These are phyloP conservation scores for Procambarus clarkii DNA, from an alignment of 1,140 invertebrate species.

Conservation along the genomic window DNA sequence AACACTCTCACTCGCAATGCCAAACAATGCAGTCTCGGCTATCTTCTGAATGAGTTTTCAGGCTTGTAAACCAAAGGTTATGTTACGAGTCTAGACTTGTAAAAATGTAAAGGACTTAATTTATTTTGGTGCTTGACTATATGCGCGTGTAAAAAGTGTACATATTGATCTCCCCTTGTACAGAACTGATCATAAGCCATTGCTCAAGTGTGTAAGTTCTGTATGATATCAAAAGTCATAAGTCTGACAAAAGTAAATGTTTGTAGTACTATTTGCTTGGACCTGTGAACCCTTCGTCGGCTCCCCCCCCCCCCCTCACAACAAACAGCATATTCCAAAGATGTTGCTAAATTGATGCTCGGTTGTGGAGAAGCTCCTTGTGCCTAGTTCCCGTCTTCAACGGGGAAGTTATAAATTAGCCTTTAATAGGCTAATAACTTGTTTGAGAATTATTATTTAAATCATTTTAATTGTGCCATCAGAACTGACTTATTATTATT, in stretches of 20 bases:
- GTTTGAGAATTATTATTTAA: too few relatives aligned
- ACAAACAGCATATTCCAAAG: constrained; percentile 25
- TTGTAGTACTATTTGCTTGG: constrained; percentile 40
- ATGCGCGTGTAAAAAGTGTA: constrained; percentile 31
- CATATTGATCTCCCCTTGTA: constrained; percentile 25
- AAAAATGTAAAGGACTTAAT: constrained; percentile 47
- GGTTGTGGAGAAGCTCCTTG: not conserved
- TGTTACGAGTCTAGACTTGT: constrained; percentile 25
- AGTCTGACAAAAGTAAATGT: constrained; percentile 31
- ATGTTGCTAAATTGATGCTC: constrained; percentile 8
- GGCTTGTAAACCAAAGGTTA: constrained; percentile 42
- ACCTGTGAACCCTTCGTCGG: not conserved
- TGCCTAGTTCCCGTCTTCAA: not conserved
- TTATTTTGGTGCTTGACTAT: constrained; percentile 34
- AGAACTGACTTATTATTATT: too few relatives aligned
- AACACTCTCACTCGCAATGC: not conserved
- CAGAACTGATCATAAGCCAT: constrained; percentile 39
- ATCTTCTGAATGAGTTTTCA: constrained; percentile 21
- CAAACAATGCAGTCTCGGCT: not conserved
- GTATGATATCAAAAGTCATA: constrained; percentile 38
- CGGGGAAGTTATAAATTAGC: not conserved
- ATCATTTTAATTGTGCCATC: too few relatives aligned
- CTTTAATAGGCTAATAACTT: too few relatives aligned
- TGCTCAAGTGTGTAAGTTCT: constrained; percentile 45
- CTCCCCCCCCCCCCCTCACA: not conserved